phyloP scores from a whole-genome alignment of 2,888 invertebrate genomes.

The Gymnocheta viridis region DNA sequence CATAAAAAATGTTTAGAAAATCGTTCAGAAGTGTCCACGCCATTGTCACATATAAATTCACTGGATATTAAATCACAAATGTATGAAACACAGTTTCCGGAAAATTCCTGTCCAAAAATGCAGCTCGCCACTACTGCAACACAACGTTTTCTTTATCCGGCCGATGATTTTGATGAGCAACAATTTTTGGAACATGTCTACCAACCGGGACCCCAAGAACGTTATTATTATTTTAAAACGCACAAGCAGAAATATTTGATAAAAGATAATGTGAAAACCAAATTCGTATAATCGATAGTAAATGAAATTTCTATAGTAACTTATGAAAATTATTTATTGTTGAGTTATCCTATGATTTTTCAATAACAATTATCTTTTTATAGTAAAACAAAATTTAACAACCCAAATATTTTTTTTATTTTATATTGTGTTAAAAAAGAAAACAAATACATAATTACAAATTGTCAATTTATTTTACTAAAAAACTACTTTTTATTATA shows the following conservation, averaged over 20 bases:
- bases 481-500: neutral
- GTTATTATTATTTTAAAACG: slow-evolving; percentile 68
- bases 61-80: slow-evolving; percentile 3
- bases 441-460: neutral
- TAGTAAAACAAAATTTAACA: slow-evolving; percentile 29
- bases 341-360: slow-evolving; percentile 12
- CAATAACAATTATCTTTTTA: neutral
- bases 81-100: neutral
- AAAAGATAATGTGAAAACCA: slow-evolving; percentile 22
- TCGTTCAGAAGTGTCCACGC: slow-evolving; percentile 41
- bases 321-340: neutral
- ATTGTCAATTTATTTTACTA: slow-evolving; percentile 48
- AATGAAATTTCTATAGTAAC: slow-evolving; percentile 72
- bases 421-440: slow-evolving; percentile 29
- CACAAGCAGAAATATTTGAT: slow-evolving; percentile 33
- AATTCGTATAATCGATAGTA: slow-evolving; percentile 61
- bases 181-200: slow-evolving; percentile 73
- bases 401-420: too few species aligned
- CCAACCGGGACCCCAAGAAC: slow-evolving; percentile 73
- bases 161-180: slow-evolving; percentile 72
- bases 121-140: fast-evolving
- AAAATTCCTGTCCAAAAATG: neutral
- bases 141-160: slow-evolving; percentile 70
- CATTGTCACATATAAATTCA: neutral
- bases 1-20: slow-evolving; percentile 43